phyloP scores from a whole-genome alignment of 2,797 vertebrate genomes.

The Myripristis murdjan region DNA sequence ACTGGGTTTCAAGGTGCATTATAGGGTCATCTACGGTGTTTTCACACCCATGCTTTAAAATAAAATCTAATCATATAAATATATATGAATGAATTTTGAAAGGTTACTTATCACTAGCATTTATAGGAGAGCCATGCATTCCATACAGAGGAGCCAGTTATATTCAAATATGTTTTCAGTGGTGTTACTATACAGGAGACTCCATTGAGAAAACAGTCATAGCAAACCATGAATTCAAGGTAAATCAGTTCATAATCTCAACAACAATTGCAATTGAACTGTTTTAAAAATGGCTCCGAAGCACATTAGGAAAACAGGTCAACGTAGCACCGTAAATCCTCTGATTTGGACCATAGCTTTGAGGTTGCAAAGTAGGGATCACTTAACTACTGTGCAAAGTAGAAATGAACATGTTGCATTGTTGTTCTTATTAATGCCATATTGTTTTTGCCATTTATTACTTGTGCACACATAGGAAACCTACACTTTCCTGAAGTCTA shows the following conservation, averaged over 20 bases:
- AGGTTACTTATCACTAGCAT: conserved; percentile 15
- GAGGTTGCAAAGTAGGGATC: not conserved
- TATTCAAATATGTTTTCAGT: conserved; percentile 1
- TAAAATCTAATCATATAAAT: not conserved
- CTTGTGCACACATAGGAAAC: not conserved
- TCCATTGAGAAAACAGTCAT: not conserved
- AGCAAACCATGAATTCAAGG: not conserved
- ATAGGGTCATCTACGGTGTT: not conserved
- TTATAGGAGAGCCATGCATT: conserved; percentile 38
- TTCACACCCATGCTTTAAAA: conserved; percentile 28
- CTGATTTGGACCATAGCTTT: conserved; percentile 1
- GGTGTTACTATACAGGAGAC: conserved; percentile 8
- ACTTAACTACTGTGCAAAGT: not conserved
- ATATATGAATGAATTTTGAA: not conserved
- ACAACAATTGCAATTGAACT: not conserved
- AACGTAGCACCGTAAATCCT: conserved; percentile 17
- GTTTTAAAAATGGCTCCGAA: conserved; percentile 6
- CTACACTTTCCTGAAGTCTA: not conserved
- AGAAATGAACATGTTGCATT: not conserved
- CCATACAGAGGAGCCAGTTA: conserved; percentile 17
- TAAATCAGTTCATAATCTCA: not conserved
- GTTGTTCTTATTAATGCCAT: not conserved
- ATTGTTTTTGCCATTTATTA: not conserved
- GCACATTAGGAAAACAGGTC: not conserved
- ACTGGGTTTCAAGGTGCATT: not conserved